Evolutionary conservation across 2,113 vertebrate genomes (phyloP).

Genomic region (Athene cunicularia): DNA sequence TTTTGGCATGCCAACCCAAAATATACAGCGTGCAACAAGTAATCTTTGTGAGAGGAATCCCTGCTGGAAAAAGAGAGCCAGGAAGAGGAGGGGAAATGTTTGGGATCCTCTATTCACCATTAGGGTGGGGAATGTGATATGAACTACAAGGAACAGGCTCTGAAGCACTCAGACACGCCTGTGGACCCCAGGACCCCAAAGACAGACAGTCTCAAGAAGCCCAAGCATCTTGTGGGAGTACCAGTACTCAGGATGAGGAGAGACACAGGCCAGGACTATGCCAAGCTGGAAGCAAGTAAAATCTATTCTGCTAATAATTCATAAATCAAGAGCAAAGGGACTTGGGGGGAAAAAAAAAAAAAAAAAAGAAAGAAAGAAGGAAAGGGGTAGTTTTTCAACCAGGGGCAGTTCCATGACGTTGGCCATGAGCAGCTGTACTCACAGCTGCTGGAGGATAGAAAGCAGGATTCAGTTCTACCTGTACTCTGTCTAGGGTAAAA

Average conservation of each 20-base stretch:
- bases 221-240: rapidly evolving
- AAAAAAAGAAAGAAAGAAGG: no score
- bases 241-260: neutral
- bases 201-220: neutral
- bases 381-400: neutral
- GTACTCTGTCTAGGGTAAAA: neutral
- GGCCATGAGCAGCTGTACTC: neutral
- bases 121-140: rapidly evolving
- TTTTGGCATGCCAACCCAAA: neutral
- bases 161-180: neutral
- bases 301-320: neutral
- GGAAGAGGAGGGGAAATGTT: neutral
- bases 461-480: neutral
- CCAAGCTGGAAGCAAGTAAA: neutral
- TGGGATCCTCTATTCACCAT: neutral
- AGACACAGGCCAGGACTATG: neutral
- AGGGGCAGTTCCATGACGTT: rapidly evolving
- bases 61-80: neutral
- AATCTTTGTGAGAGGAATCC: neutral
- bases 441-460: neutral
- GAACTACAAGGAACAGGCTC: neutral
- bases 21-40: neutral
- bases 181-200: neutral
- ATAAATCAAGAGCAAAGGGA: neutral
- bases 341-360: neutral